Conservation (phyloP, 2,888 invertebrate genomes). For the Choreutis nemorana region DNA sequence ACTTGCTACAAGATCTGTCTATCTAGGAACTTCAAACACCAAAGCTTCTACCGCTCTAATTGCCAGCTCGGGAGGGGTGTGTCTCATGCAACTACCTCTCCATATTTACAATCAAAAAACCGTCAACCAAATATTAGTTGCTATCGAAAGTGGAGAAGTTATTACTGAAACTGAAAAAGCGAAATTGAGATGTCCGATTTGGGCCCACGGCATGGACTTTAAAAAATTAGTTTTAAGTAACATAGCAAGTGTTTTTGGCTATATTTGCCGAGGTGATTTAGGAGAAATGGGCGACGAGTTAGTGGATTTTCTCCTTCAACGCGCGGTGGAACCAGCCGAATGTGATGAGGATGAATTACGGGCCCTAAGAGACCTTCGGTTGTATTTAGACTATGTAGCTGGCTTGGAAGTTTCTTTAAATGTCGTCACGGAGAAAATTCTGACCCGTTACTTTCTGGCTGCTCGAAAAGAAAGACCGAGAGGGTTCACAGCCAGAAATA, state of each 20-base stretch:
- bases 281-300: constrained; percentile 40
- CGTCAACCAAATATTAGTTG: constrained; percentile 25
- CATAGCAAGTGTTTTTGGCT: constrained; percentile 41
- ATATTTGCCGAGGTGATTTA: constrained; percentile 38
- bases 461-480: constrained; percentile 38
- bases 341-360: constrained; percentile 25
- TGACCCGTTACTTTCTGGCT: constrained; percentile 41
- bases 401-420: constrained; percentile 33
- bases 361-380: constrained; percentile 27
- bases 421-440: constrained; percentile 25
- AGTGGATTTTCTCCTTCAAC: constrained; percentile 31
- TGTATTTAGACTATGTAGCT: constrained; percentile 37
- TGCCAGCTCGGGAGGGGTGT: constrained; percentile 39
- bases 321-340: constrained; percentile 22
- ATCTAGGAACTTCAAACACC: constrained; percentile 29
- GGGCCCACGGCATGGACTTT: constrained; percentile 48
- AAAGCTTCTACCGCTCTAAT: constrained; percentile 26
- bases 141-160: constrained; percentile 38
- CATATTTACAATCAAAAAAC: constrained; percentile 41
- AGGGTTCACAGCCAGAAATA: constrained; percentile 34
- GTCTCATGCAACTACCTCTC: constrained; percentile 39
- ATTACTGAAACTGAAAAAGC: constrained; percentile 20
- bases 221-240: constrained; percentile 39
- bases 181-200: constrained; percentile 36
- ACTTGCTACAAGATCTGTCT: constrained; percentile 28